Evolutionary conservation across 2,113 vertebrate species (phyloP).

Genomic region (Dermatemys mawii): DNA sequence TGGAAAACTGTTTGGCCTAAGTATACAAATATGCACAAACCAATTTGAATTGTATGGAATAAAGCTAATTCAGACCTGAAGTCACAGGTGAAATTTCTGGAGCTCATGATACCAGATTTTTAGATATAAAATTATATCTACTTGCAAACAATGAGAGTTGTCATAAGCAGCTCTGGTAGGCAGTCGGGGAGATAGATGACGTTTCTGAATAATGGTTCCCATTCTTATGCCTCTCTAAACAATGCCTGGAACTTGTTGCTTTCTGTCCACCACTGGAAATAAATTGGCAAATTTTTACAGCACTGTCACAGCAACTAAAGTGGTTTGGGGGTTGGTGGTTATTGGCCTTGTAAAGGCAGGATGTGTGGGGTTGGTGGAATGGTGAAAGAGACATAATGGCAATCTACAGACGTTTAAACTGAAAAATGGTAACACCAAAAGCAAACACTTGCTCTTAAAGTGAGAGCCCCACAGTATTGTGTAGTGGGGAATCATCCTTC

Average conservation of each 20-base stretch:
- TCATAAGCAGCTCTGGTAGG: background rate
- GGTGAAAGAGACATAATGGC: background rate
- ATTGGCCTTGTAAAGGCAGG: background rate
- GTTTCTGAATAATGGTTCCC: background rate
- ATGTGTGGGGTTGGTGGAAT: rapidly evolving
- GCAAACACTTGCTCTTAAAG: rapidly evolving
- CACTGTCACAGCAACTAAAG: background rate
- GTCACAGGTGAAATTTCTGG: background rate
- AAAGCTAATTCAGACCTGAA: background rate
- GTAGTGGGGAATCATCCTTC: background rate
- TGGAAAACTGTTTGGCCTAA: background rate
- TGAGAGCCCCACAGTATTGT: background rate
- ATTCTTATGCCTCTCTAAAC: background rate
- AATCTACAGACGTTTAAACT: background rate
- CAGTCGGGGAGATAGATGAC: background rate
- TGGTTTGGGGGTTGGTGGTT: background rate
- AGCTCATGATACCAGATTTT: background rate
- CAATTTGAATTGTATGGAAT: background rate
- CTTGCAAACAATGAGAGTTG: background rate
- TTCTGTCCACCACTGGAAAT: background rate
- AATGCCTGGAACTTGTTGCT: background rate
- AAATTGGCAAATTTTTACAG: background rate
- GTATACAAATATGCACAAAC: background rate
- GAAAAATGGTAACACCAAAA: background rate
- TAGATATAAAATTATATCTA: background rate